Conservation (phyloP, 1,140 invertebrate species). For the Cotesia vestalis region DNA sequence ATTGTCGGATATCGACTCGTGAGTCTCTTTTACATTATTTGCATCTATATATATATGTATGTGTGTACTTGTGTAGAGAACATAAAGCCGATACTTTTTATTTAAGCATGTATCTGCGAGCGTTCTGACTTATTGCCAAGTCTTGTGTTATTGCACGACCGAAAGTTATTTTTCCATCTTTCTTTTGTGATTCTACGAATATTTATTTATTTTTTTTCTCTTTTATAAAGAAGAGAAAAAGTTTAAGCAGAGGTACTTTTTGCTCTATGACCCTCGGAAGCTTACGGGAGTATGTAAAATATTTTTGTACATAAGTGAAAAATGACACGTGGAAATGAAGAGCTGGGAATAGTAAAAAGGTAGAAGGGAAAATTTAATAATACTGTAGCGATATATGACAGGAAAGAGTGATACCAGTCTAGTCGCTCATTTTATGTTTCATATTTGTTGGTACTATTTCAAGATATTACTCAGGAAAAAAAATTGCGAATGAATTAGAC, state of each 20-base stretch:
- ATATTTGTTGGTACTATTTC: too few relatives aligned
- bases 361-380: slow-evolving; percentile 56
- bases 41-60: background rate
- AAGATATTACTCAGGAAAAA: too few relatives aligned
- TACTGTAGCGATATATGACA: slow-evolving; percentile 42
- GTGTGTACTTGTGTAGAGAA: background rate
- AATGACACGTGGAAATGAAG: slow-evolving; percentile 37
- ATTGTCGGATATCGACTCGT: slow-evolving; percentile 49
- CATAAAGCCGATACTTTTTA: background rate
- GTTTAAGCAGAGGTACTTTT: too few relatives aligned
- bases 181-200: background rate
- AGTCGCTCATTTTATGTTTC: too few relatives aligned
- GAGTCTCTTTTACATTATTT: slow-evolving; percentile 5
- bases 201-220: slow-evolving; percentile 5
- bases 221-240: background rate
- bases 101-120: background rate
- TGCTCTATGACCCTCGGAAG: too few relatives aligned
- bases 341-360: slow-evolving; percentile 27
- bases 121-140: slow-evolving; percentile 48
- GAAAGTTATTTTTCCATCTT: background rate
- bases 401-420: background rate
- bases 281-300: background rate
- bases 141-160: slow-evolving; percentile 33
- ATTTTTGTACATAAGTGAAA: slow-evolving; percentile 32
- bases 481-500: too few relatives aligned